Base-by-base conservation (phyloP, 2,888 invertebrate species). In the Synanthedon andrenaeformis region DNA sequence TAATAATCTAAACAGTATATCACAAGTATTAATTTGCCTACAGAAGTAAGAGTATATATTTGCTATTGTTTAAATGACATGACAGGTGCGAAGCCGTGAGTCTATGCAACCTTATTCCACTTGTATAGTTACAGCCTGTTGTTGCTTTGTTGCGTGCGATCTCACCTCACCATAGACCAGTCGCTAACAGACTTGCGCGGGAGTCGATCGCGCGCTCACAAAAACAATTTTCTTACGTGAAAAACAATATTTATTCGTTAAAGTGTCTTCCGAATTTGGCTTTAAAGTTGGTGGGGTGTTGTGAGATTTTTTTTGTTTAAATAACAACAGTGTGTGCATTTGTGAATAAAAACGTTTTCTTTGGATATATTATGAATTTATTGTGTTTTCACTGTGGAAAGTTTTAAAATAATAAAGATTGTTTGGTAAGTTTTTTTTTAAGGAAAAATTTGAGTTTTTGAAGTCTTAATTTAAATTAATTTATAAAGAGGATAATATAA, bases 21-120 rank as follows among this genome's bases (percentile, higher is more conserved):
- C 35, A 35, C 35, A 35, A 35, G 35, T 35, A 35, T 35, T 35
- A n/a, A 35, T 35, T 35, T 35, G 35, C 35, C 35, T 35, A 35
- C 35, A 35, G 35, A 35, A 8, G 35, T 35, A 73, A 68, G 64
- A 14, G 19, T 67, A 67, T 67, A 67, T 72, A 71, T 67, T 81
- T 76, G 77, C 81, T 81, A 83, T 84, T 82, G 81, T 82, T 82
- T 83, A 79, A 35, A 35, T 80, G 73, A 70, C 61, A 63, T 41
- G 61, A 77, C 82, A 83, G 82, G 83, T 82, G 82, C 67, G 72
- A 67, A 62, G 66, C 66, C 67, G 69, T 35, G 41, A 53, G 54
- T 56, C 42, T 58, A 19, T 6, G 12, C 52, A 51, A 3, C 13
- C 35, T 35, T 35, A 35, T 35, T 28, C 3, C 35, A 35, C 35